Conservation (phyloP, 2,797 vertebrate species). For the Sarcoramphus papa region DNA sequence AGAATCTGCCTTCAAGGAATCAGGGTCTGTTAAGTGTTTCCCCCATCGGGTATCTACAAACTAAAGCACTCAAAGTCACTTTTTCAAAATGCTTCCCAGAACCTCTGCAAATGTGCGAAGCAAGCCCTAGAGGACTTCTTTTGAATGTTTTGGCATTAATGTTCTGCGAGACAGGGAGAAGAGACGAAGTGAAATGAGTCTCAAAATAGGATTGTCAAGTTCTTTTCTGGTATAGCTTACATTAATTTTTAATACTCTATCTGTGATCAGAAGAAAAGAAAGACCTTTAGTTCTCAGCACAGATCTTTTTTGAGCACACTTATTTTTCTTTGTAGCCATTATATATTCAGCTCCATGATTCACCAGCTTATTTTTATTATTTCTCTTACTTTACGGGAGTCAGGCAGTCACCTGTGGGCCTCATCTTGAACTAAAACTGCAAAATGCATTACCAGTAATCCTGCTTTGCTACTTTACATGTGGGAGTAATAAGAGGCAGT, state of each 20-base stretch:
- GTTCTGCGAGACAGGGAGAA: conserved; percentile 37
- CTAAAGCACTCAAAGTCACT: neutral
- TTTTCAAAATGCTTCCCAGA: conserved; percentile 9
- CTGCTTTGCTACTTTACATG: neutral
- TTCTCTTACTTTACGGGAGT: neutral
- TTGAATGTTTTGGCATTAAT: conserved; percentile 44
- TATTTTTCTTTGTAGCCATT: conserved; percentile 16
- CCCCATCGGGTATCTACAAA: neutral
- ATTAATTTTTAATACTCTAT: conserved; percentile 70
- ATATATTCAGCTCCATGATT: conserved; percentile 26
- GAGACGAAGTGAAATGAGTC: conserved; percentile 46
- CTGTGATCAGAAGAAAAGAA: conserved; percentile 62
- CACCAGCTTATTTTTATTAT: neutral
- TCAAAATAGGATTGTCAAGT: conserved; percentile 64
- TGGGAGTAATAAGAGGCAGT: neutral
- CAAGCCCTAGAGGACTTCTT: conserved; percentile 4
- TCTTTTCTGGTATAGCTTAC: conserved; percentile 52
- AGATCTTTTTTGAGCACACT: conserved; percentile 43
- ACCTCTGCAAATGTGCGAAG: neutral
- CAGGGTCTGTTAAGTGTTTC: neutral
- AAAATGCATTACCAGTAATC: neutral
- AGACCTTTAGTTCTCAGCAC: conserved; percentile 50
- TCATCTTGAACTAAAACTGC: neutral
- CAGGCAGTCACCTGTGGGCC: neutral
- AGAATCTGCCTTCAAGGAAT: neutral